Conservation (phyloP, 2,113 vertebrate genomes). For the Lepisosteus osseus region DNA sequence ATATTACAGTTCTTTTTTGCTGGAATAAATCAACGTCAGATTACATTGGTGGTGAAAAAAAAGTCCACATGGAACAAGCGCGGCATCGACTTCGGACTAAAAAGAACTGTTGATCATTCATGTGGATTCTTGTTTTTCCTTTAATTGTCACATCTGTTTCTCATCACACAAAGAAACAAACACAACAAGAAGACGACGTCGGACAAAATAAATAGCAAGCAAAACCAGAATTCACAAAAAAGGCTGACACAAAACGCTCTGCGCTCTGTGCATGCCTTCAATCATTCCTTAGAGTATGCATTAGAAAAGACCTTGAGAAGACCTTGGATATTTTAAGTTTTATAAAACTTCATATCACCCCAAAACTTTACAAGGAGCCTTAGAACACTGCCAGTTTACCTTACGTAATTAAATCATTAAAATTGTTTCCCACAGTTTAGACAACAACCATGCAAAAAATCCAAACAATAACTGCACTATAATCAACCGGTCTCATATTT, state of each 20-base stretch:
- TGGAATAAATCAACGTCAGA: conserved; percentile 1
- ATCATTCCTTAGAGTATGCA: too few species aligned
- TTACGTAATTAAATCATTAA: too few species aligned
- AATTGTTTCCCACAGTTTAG: too few species aligned
- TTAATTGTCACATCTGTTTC: not conserved
- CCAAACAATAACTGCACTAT: too few species aligned
- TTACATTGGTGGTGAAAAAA: not conserved
- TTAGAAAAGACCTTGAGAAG: too few species aligned
- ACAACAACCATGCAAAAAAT: too few species aligned
- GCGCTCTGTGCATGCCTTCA: too few species aligned
- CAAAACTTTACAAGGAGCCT: too few species aligned
- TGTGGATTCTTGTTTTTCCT: not conserved
- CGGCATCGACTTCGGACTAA: not conserved
- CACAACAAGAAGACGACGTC: not conserved
- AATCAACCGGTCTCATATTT: too few species aligned
- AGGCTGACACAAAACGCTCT: not conserved
- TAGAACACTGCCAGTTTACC: too few species aligned
- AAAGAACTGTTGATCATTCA: not conserved
- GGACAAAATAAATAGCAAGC: not conserved
- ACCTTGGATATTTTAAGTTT: too few species aligned
- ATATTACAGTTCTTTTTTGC: not conserved
- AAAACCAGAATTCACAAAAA: not conserved
- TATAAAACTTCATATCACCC: too few species aligned
- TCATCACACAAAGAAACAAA: not conserved
- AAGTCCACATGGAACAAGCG: not conserved